These are phyloP conservation scores for Callyntrura guangdongensis DNA, from an alignment of 2,888 invertebrate genomes.

Conservation along the genomic window DNA sequence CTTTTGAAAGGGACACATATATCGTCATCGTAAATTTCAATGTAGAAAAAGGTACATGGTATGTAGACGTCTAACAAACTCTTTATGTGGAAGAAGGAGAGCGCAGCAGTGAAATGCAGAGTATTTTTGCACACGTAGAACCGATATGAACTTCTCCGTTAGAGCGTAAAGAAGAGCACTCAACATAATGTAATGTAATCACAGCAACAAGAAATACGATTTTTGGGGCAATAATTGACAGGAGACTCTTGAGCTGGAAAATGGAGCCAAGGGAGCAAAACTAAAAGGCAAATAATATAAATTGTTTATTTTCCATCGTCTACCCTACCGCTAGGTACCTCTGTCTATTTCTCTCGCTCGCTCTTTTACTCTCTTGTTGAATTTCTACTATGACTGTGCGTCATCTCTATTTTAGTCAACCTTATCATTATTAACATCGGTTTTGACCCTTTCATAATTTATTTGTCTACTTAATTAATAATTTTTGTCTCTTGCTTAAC, in stretches of 20 bases:
- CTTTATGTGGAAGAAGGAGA: not conserved
- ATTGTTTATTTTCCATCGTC: not conserved
- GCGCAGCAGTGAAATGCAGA: not conserved
- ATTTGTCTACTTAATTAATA: slow-evolving; percentile 37
- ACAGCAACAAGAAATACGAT: not conserved
- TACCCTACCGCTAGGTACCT: too few species aligned
- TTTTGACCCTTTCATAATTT: not conserved
- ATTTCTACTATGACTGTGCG: too few species aligned
- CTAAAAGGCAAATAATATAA: slow-evolving; percentile 10
- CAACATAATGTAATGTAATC: slow-evolving; percentile 1
- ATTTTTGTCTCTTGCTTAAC: not conserved
- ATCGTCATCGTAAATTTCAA: not conserved
- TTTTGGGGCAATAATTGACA: slow-evolving; percentile 33
- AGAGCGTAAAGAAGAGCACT: not conserved
- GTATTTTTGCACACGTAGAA: too few species aligned
- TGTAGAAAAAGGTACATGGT: not conserved
- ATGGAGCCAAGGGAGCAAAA: not conserved
- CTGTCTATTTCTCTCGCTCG: too few species aligned
- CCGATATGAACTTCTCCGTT: not conserved
- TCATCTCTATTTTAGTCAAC: not conserved
- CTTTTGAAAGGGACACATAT: not conserved
- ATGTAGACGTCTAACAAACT: too few species aligned
- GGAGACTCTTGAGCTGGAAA: not conserved
- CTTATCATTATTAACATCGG: not conserved
- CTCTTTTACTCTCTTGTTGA: too few species aligned